A percentile compares a stretch with the other conserved stretches of the same genome.
These are phyloP conservation scores for Ashinkailepas kermadecensis DNA, from an alignment of 2,888 invertebrate genomes.

Conservation along the genomic window DNA sequence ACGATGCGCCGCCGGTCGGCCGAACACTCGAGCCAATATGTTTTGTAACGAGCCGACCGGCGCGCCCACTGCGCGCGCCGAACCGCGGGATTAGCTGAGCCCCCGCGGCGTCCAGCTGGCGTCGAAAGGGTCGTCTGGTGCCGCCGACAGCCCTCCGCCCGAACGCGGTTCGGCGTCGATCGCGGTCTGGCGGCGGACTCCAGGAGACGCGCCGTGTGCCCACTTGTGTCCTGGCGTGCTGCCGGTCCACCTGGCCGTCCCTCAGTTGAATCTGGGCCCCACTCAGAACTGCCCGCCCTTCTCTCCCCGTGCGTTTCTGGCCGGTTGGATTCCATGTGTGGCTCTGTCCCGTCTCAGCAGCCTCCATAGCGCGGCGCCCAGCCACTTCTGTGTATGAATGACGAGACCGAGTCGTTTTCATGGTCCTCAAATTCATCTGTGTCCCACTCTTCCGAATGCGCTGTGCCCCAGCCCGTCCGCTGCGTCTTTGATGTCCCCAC, in stretches of 20 bases:
- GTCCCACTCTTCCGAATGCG: no score
- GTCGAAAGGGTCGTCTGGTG: not conserved
- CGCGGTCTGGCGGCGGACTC: not conserved
- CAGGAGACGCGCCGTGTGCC: not conserved
- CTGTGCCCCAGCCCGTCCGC: no score
- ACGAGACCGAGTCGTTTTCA: no score
- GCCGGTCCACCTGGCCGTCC: not conserved
- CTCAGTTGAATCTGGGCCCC: not conserved
- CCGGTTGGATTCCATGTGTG: no score
- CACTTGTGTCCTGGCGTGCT: no score
- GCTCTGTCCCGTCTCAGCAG: no score
- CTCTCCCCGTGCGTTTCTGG: no score
- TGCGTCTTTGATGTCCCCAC: no score
- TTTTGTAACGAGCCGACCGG: not conserved
- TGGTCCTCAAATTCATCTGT: no score
- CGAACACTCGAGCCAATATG: not conserved
- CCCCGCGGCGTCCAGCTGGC: not conserved
- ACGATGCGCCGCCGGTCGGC: not conserved
- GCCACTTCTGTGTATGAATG: no score
- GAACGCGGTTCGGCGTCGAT: not conserved
- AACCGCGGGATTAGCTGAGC: not conserved
- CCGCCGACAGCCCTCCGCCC: not conserved
- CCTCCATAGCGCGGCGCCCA: no score
- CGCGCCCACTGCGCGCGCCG: not conserved
- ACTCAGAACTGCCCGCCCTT: no score